Evolutionary conservation across 2,888 invertebrate genomes (phyloP), one percentile per base, ranked within the genome.

Genomic region (Cantharis rufa): DNA sequence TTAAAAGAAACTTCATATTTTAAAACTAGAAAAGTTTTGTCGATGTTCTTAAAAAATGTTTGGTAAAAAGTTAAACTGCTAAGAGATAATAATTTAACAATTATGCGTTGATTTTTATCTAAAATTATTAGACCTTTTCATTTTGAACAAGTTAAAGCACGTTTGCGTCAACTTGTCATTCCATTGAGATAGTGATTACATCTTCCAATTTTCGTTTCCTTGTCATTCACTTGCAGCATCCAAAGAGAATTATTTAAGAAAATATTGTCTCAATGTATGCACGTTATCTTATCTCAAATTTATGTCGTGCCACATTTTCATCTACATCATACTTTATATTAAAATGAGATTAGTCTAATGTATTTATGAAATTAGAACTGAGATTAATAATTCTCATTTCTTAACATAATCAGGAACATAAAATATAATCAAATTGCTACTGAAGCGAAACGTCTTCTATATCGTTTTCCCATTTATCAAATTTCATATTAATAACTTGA

Each of bases 101-200:
- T 64, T 48, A 48, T 48, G 48, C 48, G n/a, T 48, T 48, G 48
- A 48, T 73, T 73, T 71, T 73, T 73, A 28, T 69, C 69, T 68
- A 69, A 73, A 73, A 69, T 73, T 73, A 73, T 73, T 69, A 66
- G 68, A 62, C 69, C 73, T 63, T 68, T 69, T 69, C 73, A 69
- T 69, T 73, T 66, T 72, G 61, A 62, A 69, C 69, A 73, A 69
- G 68, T 48, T 69, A 69, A 73, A 73, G 73, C 73, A 73, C 73
- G 69, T 73, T 66, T 69, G 69, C 73, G 73, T 73, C 73, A 73
- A 73, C 73, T 73, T 73, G 73, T 73, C 73, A 73, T 73, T 73
- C 73, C 73, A 62, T 73, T 73, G 69, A 69, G 73, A 69, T 69
- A 69, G 69, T 69, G 73, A 73, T 73, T 69, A 69, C 73, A 73